A percentile compares a stretch with the other conserved stretches of the same genome.
Evolutionary conservation across 2,113 vertebrate species (phyloP).

Genomic region (Periophthalmodon schlosseri): DNA sequence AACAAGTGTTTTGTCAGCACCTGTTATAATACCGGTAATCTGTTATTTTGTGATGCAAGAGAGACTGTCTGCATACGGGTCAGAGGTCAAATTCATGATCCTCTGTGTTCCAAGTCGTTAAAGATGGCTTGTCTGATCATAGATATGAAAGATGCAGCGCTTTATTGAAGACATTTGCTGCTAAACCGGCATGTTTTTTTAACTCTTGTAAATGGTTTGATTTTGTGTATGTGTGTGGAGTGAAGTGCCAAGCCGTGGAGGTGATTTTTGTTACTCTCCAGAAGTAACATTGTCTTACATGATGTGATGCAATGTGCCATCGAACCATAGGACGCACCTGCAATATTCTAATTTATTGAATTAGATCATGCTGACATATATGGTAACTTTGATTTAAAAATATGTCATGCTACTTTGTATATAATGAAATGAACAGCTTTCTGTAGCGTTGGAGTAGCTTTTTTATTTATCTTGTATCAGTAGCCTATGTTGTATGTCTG

Average conservation of each 20-base stretch:
- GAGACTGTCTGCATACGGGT: slow-evolving; percentile 24
- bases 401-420: slow-evolving; percentile 68
- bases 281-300: slow-evolving; percentile 14
- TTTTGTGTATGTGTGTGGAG: slow-evolving; percentile 42
- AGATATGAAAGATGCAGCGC: slow-evolving; percentile 44
- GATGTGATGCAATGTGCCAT: slow-evolving; percentile 32
- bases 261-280: slow-evolving; percentile 51
- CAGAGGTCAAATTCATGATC: slow-evolving; percentile 26
- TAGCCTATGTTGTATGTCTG: slow-evolving; percentile 31
- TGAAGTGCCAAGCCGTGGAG: slow-evolving; percentile 66
- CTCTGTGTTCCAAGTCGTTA: not conserved
- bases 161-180: slow-evolving; percentile 43
- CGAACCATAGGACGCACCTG: slow-evolving; percentile 50
- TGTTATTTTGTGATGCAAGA: slow-evolving; percentile 32
- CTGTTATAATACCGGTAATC: slow-evolving; percentile 37
- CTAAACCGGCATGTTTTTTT: slow-evolving; percentile 36
- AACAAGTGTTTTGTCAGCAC: slow-evolving; percentile 56
- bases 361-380: slow-evolving; percentile 59
- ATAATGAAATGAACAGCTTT: slow-evolving; percentile 60
- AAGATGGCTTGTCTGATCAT: slow-evolving; percentile 39
- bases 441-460: slow-evolving; percentile 65
- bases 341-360: slow-evolving; percentile 68
- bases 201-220: slow-evolving; percentile 18
- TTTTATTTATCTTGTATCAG: slow-evolving; percentile 59
- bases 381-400: slow-evolving; percentile 49